Evolutionary conservation across 2,888 invertebrate species (phyloP).

Genomic region (Eilema sororculum): DNA sequence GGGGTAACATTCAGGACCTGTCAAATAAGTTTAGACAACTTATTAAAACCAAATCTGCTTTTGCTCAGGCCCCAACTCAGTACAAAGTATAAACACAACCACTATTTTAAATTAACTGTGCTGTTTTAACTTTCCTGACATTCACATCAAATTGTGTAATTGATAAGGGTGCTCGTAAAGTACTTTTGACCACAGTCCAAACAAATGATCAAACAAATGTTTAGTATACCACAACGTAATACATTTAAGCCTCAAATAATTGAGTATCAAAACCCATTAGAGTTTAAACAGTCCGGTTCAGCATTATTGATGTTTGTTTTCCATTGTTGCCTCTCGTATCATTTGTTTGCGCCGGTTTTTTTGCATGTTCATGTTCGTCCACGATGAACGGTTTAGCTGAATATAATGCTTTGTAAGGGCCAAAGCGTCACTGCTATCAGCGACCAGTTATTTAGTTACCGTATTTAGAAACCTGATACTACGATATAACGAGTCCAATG

Average conservation of each 20-base stretch:
- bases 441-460: background rate
- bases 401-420: constrained; percentile 46
- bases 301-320: constrained; percentile 53
- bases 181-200: constrained; percentile 4
- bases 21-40: no score
- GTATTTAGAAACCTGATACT: background rate
- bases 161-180: background rate
- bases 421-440: background rate
- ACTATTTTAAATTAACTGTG: background rate
- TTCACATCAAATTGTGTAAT: background rate
- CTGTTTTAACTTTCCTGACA: background rate
- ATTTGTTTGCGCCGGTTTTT: constrained; percentile 36
- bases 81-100: background rate
- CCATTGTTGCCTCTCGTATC: constrained; percentile 47
- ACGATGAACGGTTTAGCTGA: constrained; percentile 27
- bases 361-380: constrained; percentile 26
- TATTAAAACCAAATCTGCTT: no score
- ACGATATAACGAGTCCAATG: background rate
- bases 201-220: constrained; percentile 11
- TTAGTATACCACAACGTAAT: constrained; percentile 16
- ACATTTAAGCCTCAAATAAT: constrained; percentile 44
- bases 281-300: constrained; percentile 41
- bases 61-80: background rate
- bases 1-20: no score
- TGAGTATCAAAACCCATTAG: constrained; percentile 52